Evolutionary conservation across 2,888 invertebrate genomes (phyloP).

Genomic region (Pharmacophagus antenor): DNA sequence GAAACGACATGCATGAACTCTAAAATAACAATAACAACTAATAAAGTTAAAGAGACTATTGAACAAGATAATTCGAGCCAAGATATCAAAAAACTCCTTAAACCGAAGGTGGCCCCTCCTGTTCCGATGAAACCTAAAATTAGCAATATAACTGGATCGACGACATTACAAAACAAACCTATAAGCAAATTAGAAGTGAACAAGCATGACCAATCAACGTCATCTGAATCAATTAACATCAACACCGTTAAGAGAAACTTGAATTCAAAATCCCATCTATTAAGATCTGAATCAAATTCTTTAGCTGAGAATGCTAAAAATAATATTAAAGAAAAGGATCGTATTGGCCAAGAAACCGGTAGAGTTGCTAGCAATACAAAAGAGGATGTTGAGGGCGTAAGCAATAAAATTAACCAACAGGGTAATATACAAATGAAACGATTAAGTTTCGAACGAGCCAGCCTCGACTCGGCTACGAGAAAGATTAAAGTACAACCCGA

Average conservation of each 20-base stretch:
- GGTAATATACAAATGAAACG: constrained; percentile 71
- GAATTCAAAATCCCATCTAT: constrained; percentile 46
- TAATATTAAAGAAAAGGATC: constrained; percentile 32
- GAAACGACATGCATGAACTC: constrained; percentile 49
- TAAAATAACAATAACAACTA: constrained; percentile 44
- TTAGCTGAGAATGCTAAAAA: constrained; percentile 39
- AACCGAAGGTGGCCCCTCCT: constrained; percentile 82
- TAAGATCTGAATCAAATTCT: constrained; percentile 55
- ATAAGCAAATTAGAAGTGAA: constrained; percentile 40
- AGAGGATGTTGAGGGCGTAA: constrained; percentile 38
- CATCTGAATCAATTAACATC: constrained; percentile 53
- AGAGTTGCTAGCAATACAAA: constrained; percentile 34
- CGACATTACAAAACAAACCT: constrained; percentile 43
- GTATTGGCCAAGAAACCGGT: constrained; percentile 33
- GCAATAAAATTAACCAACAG: constrained; percentile 46
- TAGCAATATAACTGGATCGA: constrained; percentile 48
- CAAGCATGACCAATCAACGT: constrained; percentile 53
- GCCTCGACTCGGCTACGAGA: constrained; percentile 70
- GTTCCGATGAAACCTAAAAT: constrained; percentile 83
- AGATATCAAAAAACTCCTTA: constrained; percentile 46
- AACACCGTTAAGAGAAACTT: constrained; percentile 58
- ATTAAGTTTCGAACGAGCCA: constrained; percentile 72
- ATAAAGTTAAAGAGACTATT: constrained; percentile 42
- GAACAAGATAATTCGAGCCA: constrained; percentile 39
- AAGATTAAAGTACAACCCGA: constrained; percentile 55